Evolutionary conservation across 2,113 vertebrate species (phyloP).

Genomic region (Hassar affinis): DNA sequence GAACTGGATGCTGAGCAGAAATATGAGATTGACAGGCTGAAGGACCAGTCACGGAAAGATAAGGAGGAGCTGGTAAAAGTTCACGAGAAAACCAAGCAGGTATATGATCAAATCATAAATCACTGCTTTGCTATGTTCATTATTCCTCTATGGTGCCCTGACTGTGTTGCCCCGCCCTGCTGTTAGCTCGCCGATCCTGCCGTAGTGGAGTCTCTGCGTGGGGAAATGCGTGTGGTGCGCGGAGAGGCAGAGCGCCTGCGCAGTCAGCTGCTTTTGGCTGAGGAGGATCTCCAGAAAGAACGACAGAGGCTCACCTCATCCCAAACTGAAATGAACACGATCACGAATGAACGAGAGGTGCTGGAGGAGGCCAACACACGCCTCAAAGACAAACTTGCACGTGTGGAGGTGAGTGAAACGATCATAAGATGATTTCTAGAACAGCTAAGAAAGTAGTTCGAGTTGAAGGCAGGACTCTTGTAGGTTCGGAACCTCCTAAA

Average conservation of each 20-base stretch:
- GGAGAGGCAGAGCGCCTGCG: constrained; percentile 73
- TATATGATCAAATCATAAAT: constrained; percentile 49
- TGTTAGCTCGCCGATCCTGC: constrained; percentile 76
- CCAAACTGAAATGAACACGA: constrained; percentile 34
- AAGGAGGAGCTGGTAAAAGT: constrained; percentile 74
- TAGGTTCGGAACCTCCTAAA: background rate
- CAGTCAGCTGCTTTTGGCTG: constrained; percentile 69
- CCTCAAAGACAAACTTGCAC: constrained; percentile 65
- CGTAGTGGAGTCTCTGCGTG: constrained; percentile 75
- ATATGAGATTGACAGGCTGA: constrained; percentile 72
- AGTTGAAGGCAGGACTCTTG: background rate
- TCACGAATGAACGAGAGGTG: constrained; percentile 54
- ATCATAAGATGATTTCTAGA: background rate
- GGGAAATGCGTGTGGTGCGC: constrained; percentile 67
- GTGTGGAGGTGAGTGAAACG: constrained; percentile 66
- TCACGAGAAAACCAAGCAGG: constrained; percentile 71
- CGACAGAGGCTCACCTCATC: constrained; percentile 60
- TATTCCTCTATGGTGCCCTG: constrained; percentile 48
- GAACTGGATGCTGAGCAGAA: constrained; percentile 75
- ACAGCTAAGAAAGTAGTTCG: background rate
- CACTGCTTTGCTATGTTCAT: constrained; percentile 47
- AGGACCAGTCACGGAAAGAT: constrained; percentile 71
- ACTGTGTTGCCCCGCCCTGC: background rate
- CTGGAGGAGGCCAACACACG: constrained; percentile 56
- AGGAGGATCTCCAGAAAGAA: constrained; percentile 78